A percentile compares a stretch with the other conserved stretches of the same genome.
phyloP scores from a whole-genome alignment of 2,797 vertebrate genomes.

The Borostomias antarcticus region DNA sequence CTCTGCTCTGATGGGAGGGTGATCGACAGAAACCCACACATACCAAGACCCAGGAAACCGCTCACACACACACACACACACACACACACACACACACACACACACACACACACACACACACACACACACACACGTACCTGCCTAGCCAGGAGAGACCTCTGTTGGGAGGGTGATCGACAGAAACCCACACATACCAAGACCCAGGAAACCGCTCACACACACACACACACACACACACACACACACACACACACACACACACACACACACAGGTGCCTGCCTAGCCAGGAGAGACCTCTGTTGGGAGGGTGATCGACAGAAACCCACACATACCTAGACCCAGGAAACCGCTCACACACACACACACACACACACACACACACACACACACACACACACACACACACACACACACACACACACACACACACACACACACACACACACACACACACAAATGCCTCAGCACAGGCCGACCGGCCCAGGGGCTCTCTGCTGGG shows the following conservation, averaged over 20 bases:
- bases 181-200: constrained; percentile 37
- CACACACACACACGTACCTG: constrained; percentile 10
- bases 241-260: constrained; percentile 23
- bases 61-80: constrained; percentile 31
- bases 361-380: constrained; percentile 28
- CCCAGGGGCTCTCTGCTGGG: constrained; percentile 37
- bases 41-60: background rate
- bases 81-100: constrained; percentile 14
- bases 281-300: background rate
- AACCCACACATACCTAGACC: constrained; percentile 31
- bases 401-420: constrained; percentile 36
- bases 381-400: constrained; percentile 29
- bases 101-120: constrained; percentile 23
- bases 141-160: constrained; percentile 61
- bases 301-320: constrained; percentile 57
- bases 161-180: constrained; percentile 59
- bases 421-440: constrained; percentile 9
- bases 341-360: constrained; percentile 15
- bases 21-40: constrained; percentile 53
- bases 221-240: constrained; percentile 14
- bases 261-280: constrained; percentile 7
- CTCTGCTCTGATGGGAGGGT: constrained; percentile 55
- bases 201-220: constrained; percentile 5
- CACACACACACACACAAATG: constrained; percentile 17
- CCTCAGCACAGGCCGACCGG: constrained; percentile 25